Base-by-base conservation (phyloP, 2,888 invertebrate species). In the Pharmacophagus antenor region DNA sequence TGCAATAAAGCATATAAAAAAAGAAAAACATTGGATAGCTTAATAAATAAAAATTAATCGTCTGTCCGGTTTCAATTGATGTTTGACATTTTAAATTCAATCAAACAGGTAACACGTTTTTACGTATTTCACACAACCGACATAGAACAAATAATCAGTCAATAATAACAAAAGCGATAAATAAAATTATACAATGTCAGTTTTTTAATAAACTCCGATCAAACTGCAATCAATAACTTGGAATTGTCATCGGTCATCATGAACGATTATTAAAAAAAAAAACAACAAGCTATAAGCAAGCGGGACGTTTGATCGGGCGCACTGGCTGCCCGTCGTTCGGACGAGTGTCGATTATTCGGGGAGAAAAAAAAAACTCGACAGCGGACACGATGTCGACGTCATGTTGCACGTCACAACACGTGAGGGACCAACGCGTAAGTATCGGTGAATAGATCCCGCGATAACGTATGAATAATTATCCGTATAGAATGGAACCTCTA, bases 381-480 rank as follows among this genome's bases (percentile, higher is more conserved):
- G 68, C 63, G 70, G 79, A 77, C n/a, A 79, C 70, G 74, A 70
- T 84, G 87, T 86, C 82, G 76, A 70, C 79, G 87, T 85, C 85
- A 77, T 83, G 67, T 69, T 65, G 63, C 60, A 67, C 68, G 73
- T 73, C 71, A 67, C 65, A 65, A 64, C 53, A 27, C 65, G 65
- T 61, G 70, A 70, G 69, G 70, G 67, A 71, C 65, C 73, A 74
- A 76, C 75, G 78, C 73, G 73, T 77, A 73, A 69, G 67, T 74
- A 73, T 78, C 73, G 68, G 67, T 70, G 73, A 71, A 71, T 72
- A 78, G 82, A 85, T 84, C 68, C 60, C 10, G 62, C 67, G 86
- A 85, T 85, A 86, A 80, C 65, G 67, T 67, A 76, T 80, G 80
- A 84, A 79, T 84, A 82, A 85, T 83, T 84, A 81, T 82, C 79